Percentiles rank a stretch among this genome's conserved stretches.
Evolutionary conservation across 1,140 invertebrate genomes (phyloP).

Genomic region (Diploscapter pachys): DNA sequence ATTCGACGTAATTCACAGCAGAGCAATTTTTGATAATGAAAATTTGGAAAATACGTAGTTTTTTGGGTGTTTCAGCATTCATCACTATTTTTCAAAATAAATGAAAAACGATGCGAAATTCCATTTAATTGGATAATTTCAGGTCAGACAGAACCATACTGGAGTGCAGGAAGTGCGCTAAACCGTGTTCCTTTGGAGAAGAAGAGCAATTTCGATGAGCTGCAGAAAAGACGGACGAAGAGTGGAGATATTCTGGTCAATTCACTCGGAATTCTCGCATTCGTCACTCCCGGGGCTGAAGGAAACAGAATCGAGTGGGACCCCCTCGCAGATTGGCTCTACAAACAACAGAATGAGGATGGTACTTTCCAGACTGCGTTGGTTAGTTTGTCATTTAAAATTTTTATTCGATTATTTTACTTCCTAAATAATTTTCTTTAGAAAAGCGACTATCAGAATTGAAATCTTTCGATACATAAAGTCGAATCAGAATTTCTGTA

Average conservation of each 20-base stretch:
- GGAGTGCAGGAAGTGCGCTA: slow-evolving; percentile 6
- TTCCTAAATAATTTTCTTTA: not conserved
- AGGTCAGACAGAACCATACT: not conserved
- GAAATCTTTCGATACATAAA: too few relatives aligned
- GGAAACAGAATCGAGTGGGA: slow-evolving; percentile 26
- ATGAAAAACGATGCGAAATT: too few relatives aligned
- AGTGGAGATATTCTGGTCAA: slow-evolving; percentile 28
- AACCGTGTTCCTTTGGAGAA: not conserved
- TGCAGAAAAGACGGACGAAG: slow-evolving; percentile 5
- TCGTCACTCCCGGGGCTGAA: slow-evolving; percentile 19
- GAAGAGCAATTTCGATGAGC: slow-evolving; percentile 6
- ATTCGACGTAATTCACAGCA: too few relatives aligned
- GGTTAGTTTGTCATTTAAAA: not conserved
- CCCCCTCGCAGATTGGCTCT: slow-evolving; percentile 24
- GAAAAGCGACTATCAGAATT: too few relatives aligned
- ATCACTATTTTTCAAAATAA: too few relatives aligned
- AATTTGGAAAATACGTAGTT: too few relatives aligned
- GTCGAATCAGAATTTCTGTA: too few relatives aligned
- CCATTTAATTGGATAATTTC: not conserved
- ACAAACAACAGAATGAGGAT: slow-evolving; percentile 23
- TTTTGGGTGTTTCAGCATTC: too few relatives aligned
- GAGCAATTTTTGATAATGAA: too few relatives aligned
- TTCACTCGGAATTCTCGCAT: slow-evolving; percentile 16
- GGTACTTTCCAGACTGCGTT: slow-evolving; percentile 8
- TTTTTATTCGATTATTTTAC: not conserved